Base-by-base conservation (phyloP, 1,140 invertebrate species). In the Chironomus striatipennis region DNA sequence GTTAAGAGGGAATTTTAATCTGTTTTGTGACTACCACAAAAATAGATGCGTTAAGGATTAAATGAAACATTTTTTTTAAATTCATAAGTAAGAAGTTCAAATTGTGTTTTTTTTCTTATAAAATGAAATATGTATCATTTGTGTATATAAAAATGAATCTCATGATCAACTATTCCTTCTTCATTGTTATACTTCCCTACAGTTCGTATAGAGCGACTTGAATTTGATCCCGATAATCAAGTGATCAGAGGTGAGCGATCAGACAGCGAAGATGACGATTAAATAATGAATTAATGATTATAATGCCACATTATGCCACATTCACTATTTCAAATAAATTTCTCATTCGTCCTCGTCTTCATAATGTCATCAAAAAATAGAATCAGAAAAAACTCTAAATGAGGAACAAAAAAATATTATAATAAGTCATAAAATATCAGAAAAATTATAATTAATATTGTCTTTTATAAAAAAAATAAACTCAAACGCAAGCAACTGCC, bases 201-300 rank as follows among this genome's bases (percentile, higher is more conserved):
- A 76, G 12, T n/a, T 21, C 17, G 75, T 75, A 43, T 80, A 81
- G 75, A 81, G 80, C 75, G 81, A 77, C 79, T 81, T 73, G 81
- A 81, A 73, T 76, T 79, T 47, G 81, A 82, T 77, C 81, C 80
- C 70, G 81, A 82, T 67, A 82, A 82, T 73, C 78, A 80, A 77
- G 80, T 81, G 7, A 79, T 80, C 77, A 79, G 80, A 24, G 80
- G 79, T 75, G 76, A 74, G 72, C 75, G 78, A 76, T 79, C 76
- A 64, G 74, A 67, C 72, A 78, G 79, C 74, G 79, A 78, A 75
- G 80, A 76, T 74, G 78, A 82, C 73, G 67, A 34, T 20, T 43
- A 42, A 43, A 24, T 77, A 77, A 10, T 15, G 65, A 64, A 75
- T 9, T 34, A 9, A 43, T 12, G 24, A 17, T 24, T 7, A 43